phyloP scores from a whole-genome alignment of 2,888 invertebrate genomes.

The Galerucella calmariensis region DNA sequence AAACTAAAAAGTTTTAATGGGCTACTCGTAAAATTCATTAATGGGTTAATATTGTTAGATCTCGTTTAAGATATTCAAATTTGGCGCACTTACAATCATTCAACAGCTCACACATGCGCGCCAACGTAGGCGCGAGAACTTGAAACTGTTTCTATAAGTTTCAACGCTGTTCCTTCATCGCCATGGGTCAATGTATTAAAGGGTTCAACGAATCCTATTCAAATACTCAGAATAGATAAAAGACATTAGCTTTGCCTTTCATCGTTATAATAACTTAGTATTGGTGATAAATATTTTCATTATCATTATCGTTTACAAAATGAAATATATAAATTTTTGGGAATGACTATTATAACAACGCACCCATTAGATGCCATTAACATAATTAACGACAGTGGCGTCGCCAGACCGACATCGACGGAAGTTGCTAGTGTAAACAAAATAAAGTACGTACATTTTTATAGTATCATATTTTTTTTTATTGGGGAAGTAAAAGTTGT shows the following conservation, averaged over 20 bases:
- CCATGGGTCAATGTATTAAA: background rate
- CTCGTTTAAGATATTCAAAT: too few relatives aligned
- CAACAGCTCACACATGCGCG: too few relatives aligned
- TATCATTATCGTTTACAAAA: constrained; percentile 13
- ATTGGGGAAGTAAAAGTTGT: too few relatives aligned
- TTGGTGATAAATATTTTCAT: constrained; percentile 9
- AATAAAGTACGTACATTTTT: background rate
- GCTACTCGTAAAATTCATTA: too few relatives aligned
- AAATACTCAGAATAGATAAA: background rate
- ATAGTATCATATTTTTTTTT: background rate
- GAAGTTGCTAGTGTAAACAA: background rate
- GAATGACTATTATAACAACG: constrained; percentile 12
- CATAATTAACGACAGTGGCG: constrained; percentile 24
- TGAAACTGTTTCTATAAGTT: background rate
- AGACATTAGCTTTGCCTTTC: constrained; percentile 6
- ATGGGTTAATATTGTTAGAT: too few relatives aligned
- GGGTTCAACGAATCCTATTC: background rate
- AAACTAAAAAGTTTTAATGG: too few relatives aligned
- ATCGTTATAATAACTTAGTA: background rate
- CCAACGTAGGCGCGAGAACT: background rate
- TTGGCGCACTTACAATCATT: too few relatives aligned
- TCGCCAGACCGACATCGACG: background rate
- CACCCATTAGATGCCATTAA: constrained; percentile 19
- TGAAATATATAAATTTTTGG: constrained; percentile 6
- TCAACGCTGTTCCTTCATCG: background rate